These are phyloP conservation scores for Gorsachius magnificus DNA, from an alignment of 2,797 vertebrate genomes.

Conservation along the genomic window DNA sequence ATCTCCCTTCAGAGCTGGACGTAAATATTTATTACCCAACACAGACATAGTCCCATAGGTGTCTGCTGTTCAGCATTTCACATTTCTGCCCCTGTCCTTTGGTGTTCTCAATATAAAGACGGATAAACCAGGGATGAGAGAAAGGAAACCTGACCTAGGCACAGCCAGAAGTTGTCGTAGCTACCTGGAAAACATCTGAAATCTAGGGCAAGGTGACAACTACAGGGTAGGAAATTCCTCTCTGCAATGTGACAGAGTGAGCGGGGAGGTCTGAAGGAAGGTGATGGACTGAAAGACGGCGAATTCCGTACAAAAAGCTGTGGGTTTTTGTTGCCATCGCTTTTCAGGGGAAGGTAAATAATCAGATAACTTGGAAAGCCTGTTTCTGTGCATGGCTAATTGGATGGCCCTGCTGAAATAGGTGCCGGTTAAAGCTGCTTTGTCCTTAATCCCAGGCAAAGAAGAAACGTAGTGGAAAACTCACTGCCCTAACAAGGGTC, in stretches of 20 bases:
- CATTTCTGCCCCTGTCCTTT: neutral
- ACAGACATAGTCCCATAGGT: neutral
- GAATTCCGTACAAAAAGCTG: neutral
- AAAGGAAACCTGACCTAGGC: neutral
- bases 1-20: neutral
- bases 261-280: neutral
- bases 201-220: neutral
- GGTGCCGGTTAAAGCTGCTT: neutral
- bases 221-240: neutral
- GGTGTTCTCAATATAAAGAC: neutral
- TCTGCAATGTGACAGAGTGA: fast-evolving
- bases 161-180: neutral
- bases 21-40: neutral
- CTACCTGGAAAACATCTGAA: neutral
- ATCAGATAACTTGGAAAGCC: neutral
- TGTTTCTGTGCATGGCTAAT: neutral
- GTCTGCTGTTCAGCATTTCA: neutral
- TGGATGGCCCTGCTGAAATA: neutral
- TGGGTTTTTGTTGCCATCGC: neutral
- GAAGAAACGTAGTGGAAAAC: neutral
- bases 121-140: neutral
- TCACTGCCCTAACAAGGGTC: neutral
- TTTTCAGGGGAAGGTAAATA: neutral
- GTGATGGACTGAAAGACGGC: neutral
- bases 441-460: neutral